Conservation (phyloP, 2,113 vertebrate genomes). For the Pristiophorus japonicus region DNA sequence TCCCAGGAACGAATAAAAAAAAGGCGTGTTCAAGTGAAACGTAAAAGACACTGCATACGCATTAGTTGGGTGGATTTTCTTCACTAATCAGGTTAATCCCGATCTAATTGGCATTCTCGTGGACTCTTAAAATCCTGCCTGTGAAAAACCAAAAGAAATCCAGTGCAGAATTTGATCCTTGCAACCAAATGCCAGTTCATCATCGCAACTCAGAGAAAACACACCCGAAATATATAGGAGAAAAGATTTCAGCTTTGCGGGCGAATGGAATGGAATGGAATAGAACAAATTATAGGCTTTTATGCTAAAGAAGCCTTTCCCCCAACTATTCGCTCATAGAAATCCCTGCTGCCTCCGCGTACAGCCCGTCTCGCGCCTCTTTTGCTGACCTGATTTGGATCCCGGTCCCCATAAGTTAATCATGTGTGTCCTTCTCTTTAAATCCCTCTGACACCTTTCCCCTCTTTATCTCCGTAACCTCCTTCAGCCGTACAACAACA, state of each 20-base stretch:
- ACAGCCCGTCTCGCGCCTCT: not conserved
- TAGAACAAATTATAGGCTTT: not conserved
- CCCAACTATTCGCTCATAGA: not conserved
- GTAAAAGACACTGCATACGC: not conserved
- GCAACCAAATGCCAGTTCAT: no score
- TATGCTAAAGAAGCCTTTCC: not conserved
- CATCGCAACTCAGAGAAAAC: no score
- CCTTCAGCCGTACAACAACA: no score
- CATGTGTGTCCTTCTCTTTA: not conserved
- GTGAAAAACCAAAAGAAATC: not conserved
- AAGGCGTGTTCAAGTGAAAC: not conserved
- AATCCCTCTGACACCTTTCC: no score
- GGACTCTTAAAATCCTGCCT: not conserved
- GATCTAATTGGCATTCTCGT: not conserved
- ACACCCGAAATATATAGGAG: no score
- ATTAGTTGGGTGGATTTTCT: not conserved
- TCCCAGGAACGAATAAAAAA: no score
- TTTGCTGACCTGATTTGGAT: not conserved
- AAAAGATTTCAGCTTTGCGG: no score
- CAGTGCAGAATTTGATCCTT: no score
- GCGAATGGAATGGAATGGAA: not conserved
- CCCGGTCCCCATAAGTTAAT: not conserved
- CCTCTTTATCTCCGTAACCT: no score
- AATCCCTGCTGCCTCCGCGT: no score
- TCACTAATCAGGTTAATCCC: not conserved